Conservation (phyloP, 2,113 vertebrate genomes). For the Balaenoptera acutorostrata region DNA sequence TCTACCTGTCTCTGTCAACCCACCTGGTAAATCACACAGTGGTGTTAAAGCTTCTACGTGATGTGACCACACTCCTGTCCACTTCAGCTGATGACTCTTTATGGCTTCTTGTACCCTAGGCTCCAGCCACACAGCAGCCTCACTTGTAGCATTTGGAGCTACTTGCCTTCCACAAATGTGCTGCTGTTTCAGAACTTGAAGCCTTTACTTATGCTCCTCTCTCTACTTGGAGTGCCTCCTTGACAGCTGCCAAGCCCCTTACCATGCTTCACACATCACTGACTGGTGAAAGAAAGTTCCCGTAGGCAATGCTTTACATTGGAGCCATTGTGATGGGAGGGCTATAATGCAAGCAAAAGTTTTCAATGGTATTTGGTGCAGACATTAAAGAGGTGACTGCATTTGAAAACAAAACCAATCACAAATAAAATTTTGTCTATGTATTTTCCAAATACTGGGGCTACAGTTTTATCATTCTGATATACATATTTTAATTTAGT, state of each 20-base stretch:
- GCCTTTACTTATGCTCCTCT: neutral
- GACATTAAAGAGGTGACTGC: neutral
- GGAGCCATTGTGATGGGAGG: neutral
- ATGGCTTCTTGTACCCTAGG: neutral
- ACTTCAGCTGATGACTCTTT: neutral
- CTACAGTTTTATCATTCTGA: neutral
- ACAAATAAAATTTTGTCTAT: neutral
- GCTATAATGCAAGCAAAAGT: neutral
- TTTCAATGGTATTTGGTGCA: neutral
- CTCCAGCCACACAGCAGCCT: neutral
- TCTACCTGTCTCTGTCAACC: neutral
- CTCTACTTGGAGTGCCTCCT: neutral
- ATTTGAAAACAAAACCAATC: neutral
- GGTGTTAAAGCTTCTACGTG: neutral
- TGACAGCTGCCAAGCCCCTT: neutral
- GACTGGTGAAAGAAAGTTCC: neutral
- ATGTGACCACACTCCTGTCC: too few species aligned
- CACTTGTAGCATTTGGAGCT: neutral
- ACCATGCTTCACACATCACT: neutral
- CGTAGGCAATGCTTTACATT: neutral
- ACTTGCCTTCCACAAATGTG: neutral
- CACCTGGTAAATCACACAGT: neutral
- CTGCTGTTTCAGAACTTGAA: neutral
- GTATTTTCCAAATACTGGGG: neutral
- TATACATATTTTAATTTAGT: neutral